Percentiles rank a stretch among this genome's conserved stretches.
Evolutionary conservation across 2,113 vertebrate species (phyloP).

Genomic region (Thinocorus orbignyianus): DNA sequence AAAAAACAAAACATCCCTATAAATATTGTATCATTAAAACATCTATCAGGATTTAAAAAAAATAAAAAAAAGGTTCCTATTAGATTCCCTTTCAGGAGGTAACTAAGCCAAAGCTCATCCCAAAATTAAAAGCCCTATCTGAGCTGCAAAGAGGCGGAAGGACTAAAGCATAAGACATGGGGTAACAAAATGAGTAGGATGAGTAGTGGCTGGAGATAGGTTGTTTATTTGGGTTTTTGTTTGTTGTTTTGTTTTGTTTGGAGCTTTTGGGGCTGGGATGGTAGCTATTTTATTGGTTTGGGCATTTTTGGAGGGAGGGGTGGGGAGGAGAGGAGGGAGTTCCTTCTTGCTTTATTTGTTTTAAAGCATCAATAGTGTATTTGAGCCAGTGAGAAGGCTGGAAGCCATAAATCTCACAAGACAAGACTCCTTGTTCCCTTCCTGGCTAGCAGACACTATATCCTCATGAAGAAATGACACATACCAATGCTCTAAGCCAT

Average conservation of each 20-base stretch:
- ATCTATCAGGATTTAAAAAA: background rate
- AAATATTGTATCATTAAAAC: background rate
- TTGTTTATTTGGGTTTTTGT: background rate
- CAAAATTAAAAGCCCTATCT: background rate
- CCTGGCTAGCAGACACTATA: background rate
- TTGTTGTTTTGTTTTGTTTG: background rate
- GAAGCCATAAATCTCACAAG: background rate
- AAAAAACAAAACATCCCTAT: background rate
- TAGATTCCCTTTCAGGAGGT: background rate
- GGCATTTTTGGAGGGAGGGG: too few relatives aligned
- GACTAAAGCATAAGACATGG: background rate
- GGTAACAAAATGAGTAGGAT: background rate
- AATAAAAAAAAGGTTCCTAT: background rate
- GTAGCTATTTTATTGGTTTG: background rate
- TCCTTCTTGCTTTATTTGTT: background rate
- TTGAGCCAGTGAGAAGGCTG: background rate
- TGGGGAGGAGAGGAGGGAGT: too few relatives aligned
- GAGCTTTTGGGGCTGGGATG: fast-evolving
- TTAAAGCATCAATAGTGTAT: background rate
- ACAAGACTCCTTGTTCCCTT: background rate
- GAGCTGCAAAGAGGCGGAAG: background rate
- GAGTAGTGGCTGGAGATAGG: background rate
- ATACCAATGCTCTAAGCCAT: background rate
- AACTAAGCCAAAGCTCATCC: background rate
- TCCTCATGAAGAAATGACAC: background rate